phyloP scores from a whole-genome alignment of 2,113 vertebrate genomes.

The Megaceryle torquata region DNA sequence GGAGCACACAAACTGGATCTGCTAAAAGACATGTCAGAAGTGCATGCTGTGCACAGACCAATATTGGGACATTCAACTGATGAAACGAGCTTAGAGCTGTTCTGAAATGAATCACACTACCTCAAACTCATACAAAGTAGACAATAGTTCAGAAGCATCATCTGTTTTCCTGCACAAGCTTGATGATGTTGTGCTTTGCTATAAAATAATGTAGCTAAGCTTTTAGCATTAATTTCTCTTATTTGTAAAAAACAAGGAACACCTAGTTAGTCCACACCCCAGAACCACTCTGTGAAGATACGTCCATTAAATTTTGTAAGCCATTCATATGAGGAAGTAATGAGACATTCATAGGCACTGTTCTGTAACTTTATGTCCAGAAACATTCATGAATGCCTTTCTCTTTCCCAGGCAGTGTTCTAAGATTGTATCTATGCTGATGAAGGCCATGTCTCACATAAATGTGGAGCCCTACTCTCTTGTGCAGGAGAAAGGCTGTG shows the following conservation, averaged over 20 bases:
- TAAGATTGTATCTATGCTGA: not conserved
- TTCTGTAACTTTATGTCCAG: not conserved
- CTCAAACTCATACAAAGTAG: not conserved
- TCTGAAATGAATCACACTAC: not conserved
- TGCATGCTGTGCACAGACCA: not conserved
- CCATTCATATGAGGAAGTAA: not conserved
- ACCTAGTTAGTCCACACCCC: not conserved
- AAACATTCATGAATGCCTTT: accelerated
- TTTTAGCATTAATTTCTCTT: not conserved
- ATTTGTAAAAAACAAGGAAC: not conserved
- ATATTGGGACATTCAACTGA: not conserved
- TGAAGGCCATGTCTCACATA: accelerated
- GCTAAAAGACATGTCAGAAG: not conserved
- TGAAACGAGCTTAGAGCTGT: not conserved
- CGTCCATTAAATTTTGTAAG: not conserved
- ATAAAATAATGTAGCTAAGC: not conserved
- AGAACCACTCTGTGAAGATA: not conserved
- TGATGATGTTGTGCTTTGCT: accelerated
- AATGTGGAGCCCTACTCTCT: not conserved
- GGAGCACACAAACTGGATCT: not conserved
- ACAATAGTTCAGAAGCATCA: not conserved
- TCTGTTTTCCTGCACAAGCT: not conserved
- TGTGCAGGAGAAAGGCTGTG: not conserved
- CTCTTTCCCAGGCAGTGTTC: too few species aligned
- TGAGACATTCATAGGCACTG: not conserved